phyloP scores from a whole-genome alignment of 2,113 vertebrate species.

The Axis porcinus region DNA sequence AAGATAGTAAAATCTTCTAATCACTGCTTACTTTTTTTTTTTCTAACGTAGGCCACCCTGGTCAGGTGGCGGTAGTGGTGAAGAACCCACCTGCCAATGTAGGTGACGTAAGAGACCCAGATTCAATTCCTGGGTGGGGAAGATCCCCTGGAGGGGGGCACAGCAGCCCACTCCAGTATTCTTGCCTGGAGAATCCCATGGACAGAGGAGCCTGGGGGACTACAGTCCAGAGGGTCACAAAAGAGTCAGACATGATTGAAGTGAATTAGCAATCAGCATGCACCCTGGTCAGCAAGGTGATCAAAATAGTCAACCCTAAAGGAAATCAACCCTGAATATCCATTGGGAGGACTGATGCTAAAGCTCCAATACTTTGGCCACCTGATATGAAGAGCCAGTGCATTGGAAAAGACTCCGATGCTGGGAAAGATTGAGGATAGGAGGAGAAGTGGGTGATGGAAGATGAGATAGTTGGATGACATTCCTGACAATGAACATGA shows the following conservation, averaged over 20 bases:
- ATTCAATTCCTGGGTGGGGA: not conserved
- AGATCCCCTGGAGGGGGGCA: not conserved
- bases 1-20: not conserved
- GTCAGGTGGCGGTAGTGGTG: not conserved
- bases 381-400: not conserved
- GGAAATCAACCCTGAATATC: not conserved
- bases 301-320: not conserved
- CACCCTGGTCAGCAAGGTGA: not conserved
- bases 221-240: not conserved
- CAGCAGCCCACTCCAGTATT: not conserved
- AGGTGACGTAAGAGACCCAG: not conserved
- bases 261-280: not conserved
- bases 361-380: not conserved
- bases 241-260: not conserved
- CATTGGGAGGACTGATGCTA: not conserved
- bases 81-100: not conserved
- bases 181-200: not conserved
- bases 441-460: not conserved
- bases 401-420: not conserved
- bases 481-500: not conserved
- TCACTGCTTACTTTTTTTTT: conserved; percentile 6
- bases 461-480: not conserved
- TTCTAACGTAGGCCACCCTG: not conserved
- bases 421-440: not conserved
- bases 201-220: not conserved